Evolutionary conservation across 2,888 invertebrate species (phyloP).

Genomic region (Schizotus pectinicornis): DNA sequence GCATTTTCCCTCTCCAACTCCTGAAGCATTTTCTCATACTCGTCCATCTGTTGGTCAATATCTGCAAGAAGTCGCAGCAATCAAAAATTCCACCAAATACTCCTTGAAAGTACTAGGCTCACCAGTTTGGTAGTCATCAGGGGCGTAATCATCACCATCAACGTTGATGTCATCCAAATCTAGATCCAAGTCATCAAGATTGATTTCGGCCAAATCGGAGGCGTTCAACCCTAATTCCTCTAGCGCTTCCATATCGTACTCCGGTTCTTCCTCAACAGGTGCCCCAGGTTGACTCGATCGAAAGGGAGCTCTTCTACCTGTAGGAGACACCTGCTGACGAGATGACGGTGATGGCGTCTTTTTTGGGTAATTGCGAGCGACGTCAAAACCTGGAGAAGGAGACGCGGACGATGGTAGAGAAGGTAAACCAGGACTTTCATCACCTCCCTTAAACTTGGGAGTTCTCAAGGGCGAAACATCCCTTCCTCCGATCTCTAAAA

Average conservation of each 20-base stretch:
- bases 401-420: too few species aligned
- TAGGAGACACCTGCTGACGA: too few species aligned
- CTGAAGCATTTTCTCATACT: conserved; percentile 1
- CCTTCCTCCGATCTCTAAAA: neutral
- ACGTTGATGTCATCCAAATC: neutral
- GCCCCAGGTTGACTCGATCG: too few species aligned
- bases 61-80: neutral
- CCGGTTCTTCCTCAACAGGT: too few species aligned
- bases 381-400: too few species aligned
- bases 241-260: neutral
- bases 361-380: too few species aligned
- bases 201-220: too few species aligned
- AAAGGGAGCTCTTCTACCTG: neutral
- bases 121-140: neutral
- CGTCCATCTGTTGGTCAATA: neutral
- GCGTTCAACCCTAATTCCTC: conserved; percentile 1
- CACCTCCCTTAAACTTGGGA: too few species aligned
- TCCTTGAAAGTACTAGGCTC: too few species aligned
- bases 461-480: too few species aligned
- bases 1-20: conserved; percentile 1
- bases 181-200: neutral
- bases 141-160: neutral
- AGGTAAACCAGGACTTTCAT: too few species aligned
- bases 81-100: neutral
- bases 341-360: too few species aligned